A percentile compares a stretch with the other conserved stretches of the same genome.
Conservation (phyloP, 2,113 vertebrate genomes). For the Antechinus stuartii region DNA sequence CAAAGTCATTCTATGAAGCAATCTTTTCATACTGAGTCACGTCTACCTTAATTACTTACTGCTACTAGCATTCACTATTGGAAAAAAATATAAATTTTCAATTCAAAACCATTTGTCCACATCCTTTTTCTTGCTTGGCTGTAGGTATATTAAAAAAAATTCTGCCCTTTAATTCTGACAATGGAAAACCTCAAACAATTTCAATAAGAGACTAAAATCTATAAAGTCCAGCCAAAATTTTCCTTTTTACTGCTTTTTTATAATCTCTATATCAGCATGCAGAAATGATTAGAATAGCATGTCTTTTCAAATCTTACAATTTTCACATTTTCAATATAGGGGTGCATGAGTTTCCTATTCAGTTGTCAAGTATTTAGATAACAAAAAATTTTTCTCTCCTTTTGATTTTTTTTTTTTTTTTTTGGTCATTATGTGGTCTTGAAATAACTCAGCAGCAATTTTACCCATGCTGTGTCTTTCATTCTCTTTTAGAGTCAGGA, state of each 20-base stretch:
- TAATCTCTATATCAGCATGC: not conserved
- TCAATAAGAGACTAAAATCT: constrained; percentile 40
- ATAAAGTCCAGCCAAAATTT: constrained; percentile 11
- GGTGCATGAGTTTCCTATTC: not conserved
- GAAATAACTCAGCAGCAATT: constrained; percentile 59
- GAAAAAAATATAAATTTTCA: not conserved
- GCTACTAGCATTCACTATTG: not conserved
- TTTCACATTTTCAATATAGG: constrained; percentile 45
- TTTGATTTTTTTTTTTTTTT: not conserved
- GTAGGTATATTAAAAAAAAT: not conserved
- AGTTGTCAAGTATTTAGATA: constrained; percentile 27
- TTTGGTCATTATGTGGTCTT: constrained; percentile 18
- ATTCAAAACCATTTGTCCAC: constrained; percentile 19
- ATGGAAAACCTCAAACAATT: constrained; percentile 15
- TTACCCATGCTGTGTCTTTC: constrained; percentile 34
- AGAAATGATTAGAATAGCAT: not conserved
- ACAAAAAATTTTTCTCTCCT: not conserved
- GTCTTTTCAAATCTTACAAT: constrained; percentile 10
- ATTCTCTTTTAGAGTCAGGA: constrained; percentile 29
- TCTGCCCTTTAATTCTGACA: constrained; percentile 9
- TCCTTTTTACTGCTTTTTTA: constrained; percentile 15
- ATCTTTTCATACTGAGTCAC: not conserved
- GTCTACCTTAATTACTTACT: constrained; percentile 33
- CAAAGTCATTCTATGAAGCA: constrained; percentile 38
- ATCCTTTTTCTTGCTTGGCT: not conserved